phyloP scores from a whole-genome alignment of 1,140 invertebrate species.

The Pseudomyrmex pallidus region DNA sequence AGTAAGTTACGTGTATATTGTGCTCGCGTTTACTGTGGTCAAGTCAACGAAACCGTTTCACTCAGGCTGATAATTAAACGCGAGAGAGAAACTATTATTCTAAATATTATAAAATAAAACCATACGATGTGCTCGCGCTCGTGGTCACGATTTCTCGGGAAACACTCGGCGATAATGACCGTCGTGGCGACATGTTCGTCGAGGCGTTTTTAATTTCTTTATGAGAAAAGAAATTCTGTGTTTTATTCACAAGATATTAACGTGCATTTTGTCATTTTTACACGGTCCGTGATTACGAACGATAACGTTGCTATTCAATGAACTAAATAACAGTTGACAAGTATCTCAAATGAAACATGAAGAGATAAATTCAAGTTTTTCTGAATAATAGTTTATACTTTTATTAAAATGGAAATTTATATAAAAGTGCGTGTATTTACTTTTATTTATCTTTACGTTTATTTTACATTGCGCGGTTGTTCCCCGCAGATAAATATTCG shows the following conservation, averaged over 20 bases:
- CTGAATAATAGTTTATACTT: no score
- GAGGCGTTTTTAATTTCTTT: neutral
- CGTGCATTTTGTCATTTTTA: no score
- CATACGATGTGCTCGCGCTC: neutral
- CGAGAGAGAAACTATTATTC: neutral
- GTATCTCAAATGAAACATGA: no score
- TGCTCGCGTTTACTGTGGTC: conserved; percentile 1
- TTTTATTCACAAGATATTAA: neutral
- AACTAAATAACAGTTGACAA: no score
- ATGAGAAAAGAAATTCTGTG: neutral
- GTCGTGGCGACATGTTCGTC: neutral
- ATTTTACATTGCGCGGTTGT: no score
- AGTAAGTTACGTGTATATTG: neutral
- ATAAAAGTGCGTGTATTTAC: no score
- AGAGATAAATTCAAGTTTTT: no score
- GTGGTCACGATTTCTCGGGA: neutral
- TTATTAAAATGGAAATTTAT: no score
- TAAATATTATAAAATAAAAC: neutral
- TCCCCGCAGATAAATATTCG: no score
- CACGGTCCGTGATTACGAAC: no score
- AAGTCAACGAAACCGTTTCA: neutral
- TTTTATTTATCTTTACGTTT: no score
- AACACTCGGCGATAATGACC: neutral
- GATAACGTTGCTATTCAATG: no score
- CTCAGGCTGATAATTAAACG: conserved; percentile 14